phyloP scores from a whole-genome alignment of 2,797 vertebrate species.

The Trematocara caparti region DNA sequence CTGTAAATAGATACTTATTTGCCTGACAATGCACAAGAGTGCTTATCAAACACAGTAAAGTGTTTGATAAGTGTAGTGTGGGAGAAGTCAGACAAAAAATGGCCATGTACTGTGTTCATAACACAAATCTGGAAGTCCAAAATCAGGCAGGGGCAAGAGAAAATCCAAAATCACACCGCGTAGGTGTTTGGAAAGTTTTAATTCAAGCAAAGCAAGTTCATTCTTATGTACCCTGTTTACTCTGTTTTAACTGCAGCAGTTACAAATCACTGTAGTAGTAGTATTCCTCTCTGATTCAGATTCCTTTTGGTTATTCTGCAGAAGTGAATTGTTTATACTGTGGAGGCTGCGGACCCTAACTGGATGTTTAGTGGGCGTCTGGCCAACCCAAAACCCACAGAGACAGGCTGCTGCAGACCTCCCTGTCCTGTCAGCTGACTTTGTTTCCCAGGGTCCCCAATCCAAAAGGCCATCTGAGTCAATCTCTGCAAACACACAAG shows the following conservation, averaged over 20 bases:
- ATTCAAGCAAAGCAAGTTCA: background rate
- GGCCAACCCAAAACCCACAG: slow-evolving; percentile 63
- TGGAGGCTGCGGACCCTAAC: slow-evolving; percentile 40
- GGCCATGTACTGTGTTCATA: background rate
- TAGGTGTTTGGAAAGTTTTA: background rate
- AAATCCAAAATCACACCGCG: background rate
- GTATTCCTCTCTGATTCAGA: background rate
- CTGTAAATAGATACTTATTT: background rate
- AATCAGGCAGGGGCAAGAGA: slow-evolving; percentile 20
- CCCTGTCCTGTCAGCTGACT: slow-evolving; percentile 76
- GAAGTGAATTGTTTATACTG: slow-evolving; percentile 56
- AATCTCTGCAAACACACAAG: slow-evolving; percentile 75
- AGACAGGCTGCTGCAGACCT: slow-evolving; percentile 55
- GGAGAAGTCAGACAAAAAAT: background rate
- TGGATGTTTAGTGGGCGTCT: slow-evolving; percentile 54
- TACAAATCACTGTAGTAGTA: background rate
- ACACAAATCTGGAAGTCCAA: slow-evolving; percentile 34
- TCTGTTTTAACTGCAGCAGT: background rate
- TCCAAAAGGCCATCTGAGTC: slow-evolving; percentile 77
- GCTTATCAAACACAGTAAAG: background rate
- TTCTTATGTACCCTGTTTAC: background rate
- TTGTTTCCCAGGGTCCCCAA: slow-evolving; percentile 73
- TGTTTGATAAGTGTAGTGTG: background rate
- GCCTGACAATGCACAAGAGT: background rate
- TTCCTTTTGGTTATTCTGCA: slow-evolving; percentile 38